Conservation (phyloP, 1,140 invertebrate genomes). For the Pantala flavescens region DNA sequence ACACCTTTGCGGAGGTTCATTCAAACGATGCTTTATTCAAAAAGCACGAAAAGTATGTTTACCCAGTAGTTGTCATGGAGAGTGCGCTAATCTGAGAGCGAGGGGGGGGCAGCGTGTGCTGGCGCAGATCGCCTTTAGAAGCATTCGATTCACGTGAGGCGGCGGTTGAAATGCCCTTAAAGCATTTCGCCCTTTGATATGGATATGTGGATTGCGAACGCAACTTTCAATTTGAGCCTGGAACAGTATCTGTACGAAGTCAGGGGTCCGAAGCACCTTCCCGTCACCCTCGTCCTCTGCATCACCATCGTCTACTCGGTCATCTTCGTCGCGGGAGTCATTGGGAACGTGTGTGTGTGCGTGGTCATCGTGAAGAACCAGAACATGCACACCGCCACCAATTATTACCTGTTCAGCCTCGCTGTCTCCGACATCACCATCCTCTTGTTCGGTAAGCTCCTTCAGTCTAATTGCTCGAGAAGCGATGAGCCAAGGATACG, state of each 20-base stretch:
- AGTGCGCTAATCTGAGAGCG: too few species aligned
- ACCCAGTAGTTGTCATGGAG: too few species aligned
- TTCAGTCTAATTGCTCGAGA: too few species aligned
- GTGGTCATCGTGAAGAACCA: slow-evolving; percentile 75
- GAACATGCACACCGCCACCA: slow-evolving; percentile 74
- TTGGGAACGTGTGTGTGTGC: slow-evolving; percentile 82
- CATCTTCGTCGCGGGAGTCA: slow-evolving; percentile 73
- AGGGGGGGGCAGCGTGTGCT: too few species aligned
- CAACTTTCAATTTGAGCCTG: background rate
- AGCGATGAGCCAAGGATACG: too few species aligned
- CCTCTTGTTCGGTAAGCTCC: slow-evolving; percentile 56
- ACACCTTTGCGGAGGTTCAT: too few species aligned
- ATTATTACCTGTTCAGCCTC: slow-evolving; percentile 87
- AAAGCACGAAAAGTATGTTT: too few species aligned
- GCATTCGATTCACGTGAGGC: too few species aligned
- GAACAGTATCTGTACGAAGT: slow-evolving; percentile 32
- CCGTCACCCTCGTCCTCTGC: slow-evolving; percentile 40
- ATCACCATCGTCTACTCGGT: slow-evolving; percentile 62
- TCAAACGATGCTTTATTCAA: too few species aligned
- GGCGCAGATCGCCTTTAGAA: too few species aligned
- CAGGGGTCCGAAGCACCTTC: slow-evolving; percentile 36
- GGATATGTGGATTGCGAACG: background rate
- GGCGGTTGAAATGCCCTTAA: too few species aligned
- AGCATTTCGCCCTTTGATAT: too few species aligned
- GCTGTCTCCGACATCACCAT: slow-evolving; percentile 65